Evolutionary conservation across 2,888 invertebrate species (phyloP).

Genomic region (Steinernema hermaphroditum): DNA sequence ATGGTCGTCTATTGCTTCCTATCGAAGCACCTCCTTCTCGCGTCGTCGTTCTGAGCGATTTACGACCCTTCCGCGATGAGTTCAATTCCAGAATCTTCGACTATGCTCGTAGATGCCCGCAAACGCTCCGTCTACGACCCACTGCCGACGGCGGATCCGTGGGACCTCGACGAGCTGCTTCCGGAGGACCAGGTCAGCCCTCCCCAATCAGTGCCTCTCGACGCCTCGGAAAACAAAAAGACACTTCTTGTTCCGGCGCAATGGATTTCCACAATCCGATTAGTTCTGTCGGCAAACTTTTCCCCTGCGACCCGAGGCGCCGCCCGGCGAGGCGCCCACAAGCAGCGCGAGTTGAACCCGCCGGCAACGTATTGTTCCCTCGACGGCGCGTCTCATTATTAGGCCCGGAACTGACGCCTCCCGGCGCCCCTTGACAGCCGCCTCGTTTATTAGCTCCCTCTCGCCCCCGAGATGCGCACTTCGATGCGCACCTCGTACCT

Average conservation of each 20-base stretch:
- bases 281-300: conserved; percentile 21
- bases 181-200: conserved; percentile 57
- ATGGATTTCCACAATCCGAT: conserved; percentile 30
- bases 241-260: neutral
- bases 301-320: neutral
- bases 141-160: conserved; percentile 45
- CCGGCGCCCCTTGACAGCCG: too few relatives aligned
- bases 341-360: conserved; percentile 18
- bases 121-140: conserved; percentile 28
- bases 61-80: neutral
- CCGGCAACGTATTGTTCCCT: conserved; percentile 17
- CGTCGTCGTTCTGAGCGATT: too few relatives aligned
- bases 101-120: conserved; percentile 8
- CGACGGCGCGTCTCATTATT: neutral
- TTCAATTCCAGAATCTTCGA: neutral
- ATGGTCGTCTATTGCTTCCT: too few relatives aligned
- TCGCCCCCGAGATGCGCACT: too few relatives aligned
- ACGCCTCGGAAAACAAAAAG: neutral
- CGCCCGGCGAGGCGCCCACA: neutral
- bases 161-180: conserved; percentile 59
- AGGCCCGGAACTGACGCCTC: neutral
- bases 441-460: too few relatives aligned
- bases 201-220: neutral
- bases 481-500: conserved; percentile 8
- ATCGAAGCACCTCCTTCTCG: too few relatives aligned